phyloP scores from a whole-genome alignment of 2,888 invertebrate genomes.

The Hedya salicella region DNA sequence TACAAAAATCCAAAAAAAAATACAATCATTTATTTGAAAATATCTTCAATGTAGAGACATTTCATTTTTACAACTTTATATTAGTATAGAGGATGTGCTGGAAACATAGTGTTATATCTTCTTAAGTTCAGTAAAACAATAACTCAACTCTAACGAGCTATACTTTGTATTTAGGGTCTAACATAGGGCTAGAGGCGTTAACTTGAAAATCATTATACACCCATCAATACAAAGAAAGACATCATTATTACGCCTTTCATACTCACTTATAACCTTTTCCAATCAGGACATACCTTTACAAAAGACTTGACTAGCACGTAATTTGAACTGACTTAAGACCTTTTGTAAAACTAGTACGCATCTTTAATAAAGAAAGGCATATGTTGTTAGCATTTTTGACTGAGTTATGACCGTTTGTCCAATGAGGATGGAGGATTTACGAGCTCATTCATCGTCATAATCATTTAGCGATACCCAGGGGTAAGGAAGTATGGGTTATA shows the following conservation, averaged over 20 bases:
- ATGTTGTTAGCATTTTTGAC: too few relatives aligned
- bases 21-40: too few relatives aligned
- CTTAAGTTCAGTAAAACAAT: conserved; percentile 28
- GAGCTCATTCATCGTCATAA: conserved; percentile 11
- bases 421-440: not conserved
- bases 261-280: not conserved
- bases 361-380: too few relatives aligned
- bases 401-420: not conserved
- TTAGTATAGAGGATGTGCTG: too few relatives aligned
- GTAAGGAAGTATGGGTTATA: conserved; percentile 24
- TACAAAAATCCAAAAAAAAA: too few relatives aligned
- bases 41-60: too few relatives aligned
- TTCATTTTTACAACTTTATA: too few relatives aligned
- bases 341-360: too few relatives aligned
- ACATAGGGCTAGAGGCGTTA: conserved; percentile 19
- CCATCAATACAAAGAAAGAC: not conserved
- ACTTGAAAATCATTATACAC: not conserved
- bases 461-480: conserved; percentile 23
- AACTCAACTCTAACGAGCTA: conserved; percentile 12
- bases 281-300: not conserved
- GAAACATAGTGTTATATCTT: too few relatives aligned
- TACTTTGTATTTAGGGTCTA: conserved; percentile 6
- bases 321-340: not conserved
- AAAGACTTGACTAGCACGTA: not conserved
- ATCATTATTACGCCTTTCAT: not conserved